Evolutionary conservation across 2,113 vertebrate genomes (phyloP).

Genomic region (Balaeniceps rex): DNA sequence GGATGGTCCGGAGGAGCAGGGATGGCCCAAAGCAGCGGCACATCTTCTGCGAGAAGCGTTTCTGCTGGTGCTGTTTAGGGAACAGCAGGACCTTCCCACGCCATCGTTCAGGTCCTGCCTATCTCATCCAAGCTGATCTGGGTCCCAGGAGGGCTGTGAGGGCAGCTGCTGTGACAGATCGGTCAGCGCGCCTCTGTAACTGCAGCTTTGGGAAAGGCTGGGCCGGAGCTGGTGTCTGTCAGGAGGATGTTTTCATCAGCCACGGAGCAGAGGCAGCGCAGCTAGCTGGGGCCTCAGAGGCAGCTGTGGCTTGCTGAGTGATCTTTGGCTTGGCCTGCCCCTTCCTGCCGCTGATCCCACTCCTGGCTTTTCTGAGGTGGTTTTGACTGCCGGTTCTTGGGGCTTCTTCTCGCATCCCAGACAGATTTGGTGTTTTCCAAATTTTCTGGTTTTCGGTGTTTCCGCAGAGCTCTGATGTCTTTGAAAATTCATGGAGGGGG

Average conservation of each 20-base stretch:
- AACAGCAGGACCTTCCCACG: background rate
- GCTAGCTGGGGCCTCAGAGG: background rate
- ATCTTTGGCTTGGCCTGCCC: background rate
- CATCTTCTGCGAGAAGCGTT: background rate
- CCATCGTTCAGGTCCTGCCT: background rate
- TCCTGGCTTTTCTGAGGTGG: background rate
- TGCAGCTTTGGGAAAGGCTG: background rate
- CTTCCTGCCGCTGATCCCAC: background rate
- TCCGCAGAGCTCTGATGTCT: background rate
- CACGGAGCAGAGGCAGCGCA: background rate
- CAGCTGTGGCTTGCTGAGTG: background rate
- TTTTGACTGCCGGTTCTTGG: background rate
- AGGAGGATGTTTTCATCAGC: background rate
- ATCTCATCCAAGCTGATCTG: background rate
- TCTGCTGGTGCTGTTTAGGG: background rate
- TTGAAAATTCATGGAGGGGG: background rate
- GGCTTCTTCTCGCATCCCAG: background rate
- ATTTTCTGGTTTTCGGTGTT: background rate
- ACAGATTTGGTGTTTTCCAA: background rate
- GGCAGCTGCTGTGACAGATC: background rate
- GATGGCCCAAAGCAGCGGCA: background rate
- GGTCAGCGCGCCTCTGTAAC: background rate
- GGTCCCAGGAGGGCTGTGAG: background rate
- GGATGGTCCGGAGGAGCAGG: background rate
- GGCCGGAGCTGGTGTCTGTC: background rate